These are phyloP conservation scores for Leptinotarsa lineolata DNA, from an alignment of 1,140 invertebrate genomes.

Conservation along the genomic window DNA sequence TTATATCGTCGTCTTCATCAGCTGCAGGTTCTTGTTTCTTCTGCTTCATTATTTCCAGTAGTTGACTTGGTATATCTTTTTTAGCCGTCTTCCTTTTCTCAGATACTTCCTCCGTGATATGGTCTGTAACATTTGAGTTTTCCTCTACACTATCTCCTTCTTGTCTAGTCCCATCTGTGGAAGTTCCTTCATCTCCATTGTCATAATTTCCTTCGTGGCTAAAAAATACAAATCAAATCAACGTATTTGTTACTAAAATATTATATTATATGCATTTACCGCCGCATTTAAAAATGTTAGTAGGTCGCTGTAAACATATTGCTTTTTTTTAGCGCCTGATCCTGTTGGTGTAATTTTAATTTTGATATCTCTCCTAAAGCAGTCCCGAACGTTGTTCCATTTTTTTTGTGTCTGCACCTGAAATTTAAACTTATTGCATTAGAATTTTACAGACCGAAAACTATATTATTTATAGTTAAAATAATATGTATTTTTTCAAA, in stretches of 20 bases:
- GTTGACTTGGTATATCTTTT: neutral
- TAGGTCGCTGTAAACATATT: too few relatives aligned
- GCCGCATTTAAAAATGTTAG: too few relatives aligned
- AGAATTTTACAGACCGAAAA: too few relatives aligned
- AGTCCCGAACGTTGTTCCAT: too few relatives aligned
- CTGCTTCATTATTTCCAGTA: conserved; percentile 4
- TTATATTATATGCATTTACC: too few relatives aligned
- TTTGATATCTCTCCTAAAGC: too few relatives aligned
- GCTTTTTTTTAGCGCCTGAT: too few relatives aligned
- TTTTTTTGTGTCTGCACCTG: too few relatives aligned
- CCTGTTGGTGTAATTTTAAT: too few relatives aligned
- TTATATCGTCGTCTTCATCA: neutral
- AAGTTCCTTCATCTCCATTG: neutral
- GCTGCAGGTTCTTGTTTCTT: neutral
- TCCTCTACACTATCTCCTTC: neutral
- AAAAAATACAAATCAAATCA: neutral
- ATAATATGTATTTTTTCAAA: neutral
- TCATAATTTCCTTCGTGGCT: conserved; percentile 1
- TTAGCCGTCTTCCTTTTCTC: neutral
- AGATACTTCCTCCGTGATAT: conserved; percentile 3
- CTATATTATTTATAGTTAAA: too few relatives aligned
- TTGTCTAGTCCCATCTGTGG: neutral
- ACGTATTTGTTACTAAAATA: too few relatives aligned
- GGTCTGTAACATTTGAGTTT: neutral
- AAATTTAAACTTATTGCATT: too few relatives aligned